Evolutionary conservation across 1,140 invertebrate species (phyloP), one percentile per base, ranked within the genome.

Genomic region (Scaptomyza pallida): DNA sequence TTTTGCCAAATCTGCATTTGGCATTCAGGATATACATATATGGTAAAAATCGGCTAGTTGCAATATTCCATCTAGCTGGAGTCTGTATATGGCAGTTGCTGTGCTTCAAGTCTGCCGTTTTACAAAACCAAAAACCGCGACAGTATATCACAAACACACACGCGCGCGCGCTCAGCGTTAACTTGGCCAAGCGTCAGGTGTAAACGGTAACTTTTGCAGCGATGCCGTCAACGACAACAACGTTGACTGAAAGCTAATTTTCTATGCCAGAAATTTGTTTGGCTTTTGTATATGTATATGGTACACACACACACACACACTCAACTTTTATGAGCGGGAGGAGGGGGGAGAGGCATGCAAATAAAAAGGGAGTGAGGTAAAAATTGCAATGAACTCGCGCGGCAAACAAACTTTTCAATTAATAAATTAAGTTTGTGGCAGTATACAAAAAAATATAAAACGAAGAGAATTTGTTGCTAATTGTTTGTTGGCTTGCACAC

Each of bases 1-100:
- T 85, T 85, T 63, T 63, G 80, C 63, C 72, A 76, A 83, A 83
- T 83, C 80, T 76, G 80, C 80, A 85, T 85, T 73, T 55, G 61
- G 72, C 71, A 68, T 37, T 61, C 45, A 17, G 62, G 47, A 59
- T 60, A 56, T 63, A 60, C n/a, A 15, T 33, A 72, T 30, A 30
- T 30, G 26, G 26, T 30, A 26, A 26, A n/a, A 51, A 70, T 70
- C 35, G 52, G 45, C 41, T 50, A 6, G 30, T 12, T 37, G 23
- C 56, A 59, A 45, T 4, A 17, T 59, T 37, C 40, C 40, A 6
- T 37, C 8, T 23, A 21, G 15, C 40, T 43, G 26, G 30, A 68
- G 47, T 52, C 41, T 13, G 17, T 35, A 17, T 35, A n/a, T 56
- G 43, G 52, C 43, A 52, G 50, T 52, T n/a, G 12, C 13, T 37